Evolutionary conservation across 2,888 invertebrate genomes (phyloP).

Genomic region (Itoplectis maculator): DNA sequence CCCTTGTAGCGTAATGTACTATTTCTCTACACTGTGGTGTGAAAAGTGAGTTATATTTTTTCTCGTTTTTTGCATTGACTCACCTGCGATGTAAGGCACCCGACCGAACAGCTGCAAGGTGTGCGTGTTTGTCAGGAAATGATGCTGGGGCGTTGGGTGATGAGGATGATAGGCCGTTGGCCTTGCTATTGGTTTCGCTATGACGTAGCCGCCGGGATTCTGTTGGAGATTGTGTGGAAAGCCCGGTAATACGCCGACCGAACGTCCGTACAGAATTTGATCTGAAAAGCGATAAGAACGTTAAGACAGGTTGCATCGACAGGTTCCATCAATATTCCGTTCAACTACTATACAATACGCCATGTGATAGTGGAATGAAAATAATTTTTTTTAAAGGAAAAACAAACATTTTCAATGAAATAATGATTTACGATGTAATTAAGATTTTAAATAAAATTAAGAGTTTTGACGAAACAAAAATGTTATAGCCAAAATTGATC

Average conservation of each 20-base stretch:
- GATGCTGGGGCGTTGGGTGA: slow-evolving; percentile 86
- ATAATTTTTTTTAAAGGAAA: no score
- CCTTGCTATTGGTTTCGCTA: slow-evolving; percentile 95
- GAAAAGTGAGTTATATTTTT: no score
- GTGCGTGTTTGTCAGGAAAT: slow-evolving; percentile 82
- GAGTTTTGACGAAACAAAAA: not conserved
- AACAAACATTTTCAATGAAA: not conserved
- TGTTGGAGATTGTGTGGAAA: slow-evolving; percentile 81
- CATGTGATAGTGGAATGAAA: no score
- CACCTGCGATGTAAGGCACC: slow-evolving; percentile 93
- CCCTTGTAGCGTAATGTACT: no score
- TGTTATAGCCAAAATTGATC: not conserved
- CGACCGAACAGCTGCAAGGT: slow-evolving; percentile 92
- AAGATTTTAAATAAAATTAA: not conserved
- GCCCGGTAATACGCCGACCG: slow-evolving; percentile 80
- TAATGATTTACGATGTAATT: no score
- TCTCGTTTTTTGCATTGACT: slow-evolving; percentile 71
- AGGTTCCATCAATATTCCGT: no score
- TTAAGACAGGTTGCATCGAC: not conserved
- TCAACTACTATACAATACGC: no score
- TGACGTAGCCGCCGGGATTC: slow-evolving; percentile 86
- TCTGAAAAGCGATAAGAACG: slow-evolving; percentile 74
- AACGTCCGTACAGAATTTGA: slow-evolving; percentile 80
- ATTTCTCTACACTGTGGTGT: no score
- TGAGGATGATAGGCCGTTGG: slow-evolving; percentile 88